These are phyloP conservation scores for Apis florea DNA, from an alignment of 1,140 invertebrate species.

Conservation along the genomic window DNA sequence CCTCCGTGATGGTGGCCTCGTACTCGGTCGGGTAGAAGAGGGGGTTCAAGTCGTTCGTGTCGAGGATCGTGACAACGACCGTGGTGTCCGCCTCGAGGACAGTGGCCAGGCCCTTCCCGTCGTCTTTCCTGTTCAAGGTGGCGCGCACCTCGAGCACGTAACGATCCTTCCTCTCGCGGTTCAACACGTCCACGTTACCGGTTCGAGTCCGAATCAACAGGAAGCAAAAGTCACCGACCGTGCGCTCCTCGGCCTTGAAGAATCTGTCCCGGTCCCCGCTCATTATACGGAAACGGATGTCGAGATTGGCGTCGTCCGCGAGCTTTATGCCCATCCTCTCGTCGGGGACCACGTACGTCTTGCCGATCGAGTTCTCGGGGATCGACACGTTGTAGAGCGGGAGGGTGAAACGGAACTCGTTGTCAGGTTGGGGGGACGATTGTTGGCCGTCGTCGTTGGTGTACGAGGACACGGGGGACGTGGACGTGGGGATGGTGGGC, in stretches of 20 bases:
- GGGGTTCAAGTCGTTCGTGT: constrained; percentile 95
- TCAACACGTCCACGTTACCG: constrained; percentile 91
- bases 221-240: constrained; percentile 96
- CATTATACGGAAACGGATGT: constrained; percentile 91
- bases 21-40: constrained; percentile 94
- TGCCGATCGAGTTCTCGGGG: constrained; percentile 93
- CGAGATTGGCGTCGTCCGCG: constrained; percentile 81
- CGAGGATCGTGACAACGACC: constrained; percentile 90
- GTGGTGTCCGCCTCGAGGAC: constrained; percentile 86
- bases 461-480: constrained; percentile 64
- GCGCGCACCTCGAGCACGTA: constrained; percentile 92
- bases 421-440: background rate
- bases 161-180: constrained; percentile 92
- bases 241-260: constrained; percentile 94
- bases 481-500: constrained; percentile 47
- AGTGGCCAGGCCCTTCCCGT: constrained; percentile 81
- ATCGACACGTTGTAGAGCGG: constrained; percentile 93
- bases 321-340: constrained; percentile 86
- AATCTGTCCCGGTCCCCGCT: constrained; percentile 93
- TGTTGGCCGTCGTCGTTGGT: too few relatives aligned
- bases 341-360: constrained; percentile 86
- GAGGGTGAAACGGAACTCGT: constrained; percentile 86
- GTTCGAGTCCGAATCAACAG: constrained; percentile 92
- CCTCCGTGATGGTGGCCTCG: constrained; percentile 92
- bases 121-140: constrained; percentile 82